Evolutionary conservation across 64 coral and sea anemone genomes (phyloP).

Genomic region (Actinia equina): DNA sequence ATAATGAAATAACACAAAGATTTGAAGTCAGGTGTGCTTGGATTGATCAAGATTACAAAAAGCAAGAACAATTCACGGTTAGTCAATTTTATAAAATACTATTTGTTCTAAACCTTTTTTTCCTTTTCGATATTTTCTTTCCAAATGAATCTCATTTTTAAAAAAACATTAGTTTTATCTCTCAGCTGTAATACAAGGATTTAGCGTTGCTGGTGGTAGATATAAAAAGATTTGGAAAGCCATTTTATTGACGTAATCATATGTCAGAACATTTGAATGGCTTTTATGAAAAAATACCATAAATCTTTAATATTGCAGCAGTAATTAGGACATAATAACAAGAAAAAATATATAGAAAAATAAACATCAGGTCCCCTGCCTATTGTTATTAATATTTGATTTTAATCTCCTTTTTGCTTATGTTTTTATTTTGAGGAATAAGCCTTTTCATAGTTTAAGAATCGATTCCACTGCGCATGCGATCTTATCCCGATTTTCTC

Average conservation of each 20-base stretch:
- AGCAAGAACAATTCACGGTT: conserved; percentile 69
- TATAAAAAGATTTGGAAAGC: not conserved
- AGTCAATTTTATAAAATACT: not conserved
- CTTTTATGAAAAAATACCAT: not conserved
- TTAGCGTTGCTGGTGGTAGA: not conserved
- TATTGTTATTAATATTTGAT: not conserved
- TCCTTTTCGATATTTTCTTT: not conserved
- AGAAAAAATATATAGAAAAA: not conserved
- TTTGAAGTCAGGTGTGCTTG: conserved; percentile 71
- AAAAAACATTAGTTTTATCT: not conserved
- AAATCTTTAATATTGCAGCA: not conserved
- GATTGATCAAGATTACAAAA: conserved; percentile 83
- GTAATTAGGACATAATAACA: not conserved
- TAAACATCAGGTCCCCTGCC: not conserved
- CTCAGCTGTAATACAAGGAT: too few relatives aligned
- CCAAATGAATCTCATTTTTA: too few relatives aligned
- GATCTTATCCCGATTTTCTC: too few relatives aligned
- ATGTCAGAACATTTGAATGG: not conserved
- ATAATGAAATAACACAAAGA: conserved; percentile 50
- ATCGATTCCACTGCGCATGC: too few relatives aligned
- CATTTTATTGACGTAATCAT: not conserved
- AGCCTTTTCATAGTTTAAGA: too few relatives aligned
- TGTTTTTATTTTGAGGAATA: not conserved
- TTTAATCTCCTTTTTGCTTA: too few relatives aligned
- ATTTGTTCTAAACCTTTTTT: not conserved